These are phyloP conservation scores for Leucania comma DNA, from an alignment of 2,888 invertebrate species.

Conservation along the genomic window DNA sequence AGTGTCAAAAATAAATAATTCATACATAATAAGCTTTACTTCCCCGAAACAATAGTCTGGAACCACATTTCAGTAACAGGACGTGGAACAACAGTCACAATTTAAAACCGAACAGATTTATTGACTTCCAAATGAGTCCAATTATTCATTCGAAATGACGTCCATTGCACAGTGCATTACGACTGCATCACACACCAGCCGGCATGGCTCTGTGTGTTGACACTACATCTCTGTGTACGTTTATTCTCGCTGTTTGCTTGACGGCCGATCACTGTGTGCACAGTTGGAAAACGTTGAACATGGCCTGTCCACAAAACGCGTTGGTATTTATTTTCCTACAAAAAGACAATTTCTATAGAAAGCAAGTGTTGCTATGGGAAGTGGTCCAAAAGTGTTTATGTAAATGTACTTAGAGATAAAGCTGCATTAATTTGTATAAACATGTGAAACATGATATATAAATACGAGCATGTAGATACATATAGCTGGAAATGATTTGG, in stretches of 20 bases:
- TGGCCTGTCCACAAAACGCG: constrained; percentile 33
- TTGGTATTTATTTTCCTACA: constrained; percentile 49
- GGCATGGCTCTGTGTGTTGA: constrained; percentile 35
- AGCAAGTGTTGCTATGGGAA: not conserved
- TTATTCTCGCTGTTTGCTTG: constrained; percentile 40
- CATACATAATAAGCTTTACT: not conserved
- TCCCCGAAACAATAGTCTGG: constrained; percentile 5
- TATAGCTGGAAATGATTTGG: no score
- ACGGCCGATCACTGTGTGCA: constrained; percentile 34
- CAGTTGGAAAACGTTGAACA: constrained; percentile 52
- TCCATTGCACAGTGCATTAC: constrained; percentile 58
- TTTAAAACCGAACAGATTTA: constrained; percentile 59
- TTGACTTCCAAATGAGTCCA: constrained; percentile 59
- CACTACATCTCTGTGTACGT: constrained; percentile 43
- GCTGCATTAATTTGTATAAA: no score
- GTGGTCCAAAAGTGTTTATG: not conserved
- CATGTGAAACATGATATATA: no score
- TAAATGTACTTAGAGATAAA: not conserved
- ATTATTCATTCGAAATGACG: constrained; percentile 59
- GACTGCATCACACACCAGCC: constrained; percentile 36
- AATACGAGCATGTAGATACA: no score
- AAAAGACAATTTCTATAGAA: constrained; percentile 12
- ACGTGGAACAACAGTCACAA: constrained; percentile 42
- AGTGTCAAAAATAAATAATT: not conserved
- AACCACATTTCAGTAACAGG: constrained; percentile 29